Conservation (phyloP, 2,888 invertebrate genomes). For the Pemphredon lugubris region DNA sequence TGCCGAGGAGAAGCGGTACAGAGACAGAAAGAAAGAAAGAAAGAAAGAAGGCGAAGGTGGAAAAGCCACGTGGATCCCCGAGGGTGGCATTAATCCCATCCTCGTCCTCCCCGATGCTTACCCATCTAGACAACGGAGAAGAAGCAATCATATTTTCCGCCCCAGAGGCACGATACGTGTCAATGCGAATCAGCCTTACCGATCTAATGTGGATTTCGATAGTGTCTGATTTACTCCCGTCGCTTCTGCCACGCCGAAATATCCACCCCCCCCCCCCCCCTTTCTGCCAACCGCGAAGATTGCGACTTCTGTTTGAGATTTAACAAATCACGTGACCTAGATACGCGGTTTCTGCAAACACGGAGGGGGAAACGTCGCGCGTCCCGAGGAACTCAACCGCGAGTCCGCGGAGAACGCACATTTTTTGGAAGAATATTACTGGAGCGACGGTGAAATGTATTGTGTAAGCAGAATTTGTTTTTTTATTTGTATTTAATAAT, state of each 20-base stretch:
- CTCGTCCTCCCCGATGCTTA: constrained; percentile 61
- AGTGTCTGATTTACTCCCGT: constrained; percentile 77
- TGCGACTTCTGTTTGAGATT: constrained; percentile 48
- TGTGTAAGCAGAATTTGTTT: too few species aligned
- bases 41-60: constrained; percentile 50
- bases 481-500: too few species aligned
- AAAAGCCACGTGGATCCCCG: constrained; percentile 74
- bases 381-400: too few species aligned
- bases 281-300: constrained; percentile 31
- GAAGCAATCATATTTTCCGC: constrained; percentile 81
- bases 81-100: constrained; percentile 80
- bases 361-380: too few species aligned
- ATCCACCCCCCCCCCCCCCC: constrained; percentile 14
- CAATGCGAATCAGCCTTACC: constrained; percentile 80
- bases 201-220: constrained; percentile 80
- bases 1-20: not conserved
- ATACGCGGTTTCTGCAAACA: too few species aligned
- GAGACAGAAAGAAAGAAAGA: not conserved
- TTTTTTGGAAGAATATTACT: too few species aligned
- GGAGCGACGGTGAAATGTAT: too few species aligned
- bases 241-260: constrained; percentile 15
- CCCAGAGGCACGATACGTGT: constrained; percentile 80
- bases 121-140: constrained; percentile 73
- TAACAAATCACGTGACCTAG: constrained; percentile 29
- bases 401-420: too few species aligned